Conservation (phyloP, 2,888 invertebrate genomes). For the Mylabris sibirica region DNA sequence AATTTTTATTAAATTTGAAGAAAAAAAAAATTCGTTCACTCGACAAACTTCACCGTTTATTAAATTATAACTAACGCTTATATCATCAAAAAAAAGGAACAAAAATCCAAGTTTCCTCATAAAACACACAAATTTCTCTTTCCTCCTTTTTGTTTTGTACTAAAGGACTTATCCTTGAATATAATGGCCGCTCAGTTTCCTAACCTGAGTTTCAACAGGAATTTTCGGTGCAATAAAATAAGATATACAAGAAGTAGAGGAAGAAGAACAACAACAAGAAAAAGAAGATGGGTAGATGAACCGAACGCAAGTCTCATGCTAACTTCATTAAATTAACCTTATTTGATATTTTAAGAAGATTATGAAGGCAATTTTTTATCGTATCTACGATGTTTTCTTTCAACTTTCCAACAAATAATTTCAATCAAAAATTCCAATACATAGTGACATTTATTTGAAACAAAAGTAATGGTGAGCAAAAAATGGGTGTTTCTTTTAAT, state of each 20-base stretch:
- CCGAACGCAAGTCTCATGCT: neutral
- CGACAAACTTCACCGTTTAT: no score
- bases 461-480: no score
- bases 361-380: slow-evolving; percentile 40
- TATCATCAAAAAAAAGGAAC: neutral
- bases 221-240: neutral
- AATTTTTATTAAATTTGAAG: neutral
- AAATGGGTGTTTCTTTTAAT: neutral
- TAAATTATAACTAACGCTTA: no score
- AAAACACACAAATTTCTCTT: neutral
- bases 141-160: neutral
- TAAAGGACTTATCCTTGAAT: neutral
- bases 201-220: neutral
- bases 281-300: neutral
- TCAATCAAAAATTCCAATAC: neutral
- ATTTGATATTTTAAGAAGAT: slow-evolving; percentile 35
- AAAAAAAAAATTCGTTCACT: neutral
- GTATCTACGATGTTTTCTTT: neutral
- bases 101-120: no score
- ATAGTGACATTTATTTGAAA: no score
- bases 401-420: neutral
- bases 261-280: neutral
- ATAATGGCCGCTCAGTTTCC: neutral
- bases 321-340: slow-evolving; percentile 42
- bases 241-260: neutral